These are phyloP conservation scores for human (Homo sapiens) DNA, from an alignment of 2,113 vertebrate genomes.

Conservation along the genomic window DNA sequence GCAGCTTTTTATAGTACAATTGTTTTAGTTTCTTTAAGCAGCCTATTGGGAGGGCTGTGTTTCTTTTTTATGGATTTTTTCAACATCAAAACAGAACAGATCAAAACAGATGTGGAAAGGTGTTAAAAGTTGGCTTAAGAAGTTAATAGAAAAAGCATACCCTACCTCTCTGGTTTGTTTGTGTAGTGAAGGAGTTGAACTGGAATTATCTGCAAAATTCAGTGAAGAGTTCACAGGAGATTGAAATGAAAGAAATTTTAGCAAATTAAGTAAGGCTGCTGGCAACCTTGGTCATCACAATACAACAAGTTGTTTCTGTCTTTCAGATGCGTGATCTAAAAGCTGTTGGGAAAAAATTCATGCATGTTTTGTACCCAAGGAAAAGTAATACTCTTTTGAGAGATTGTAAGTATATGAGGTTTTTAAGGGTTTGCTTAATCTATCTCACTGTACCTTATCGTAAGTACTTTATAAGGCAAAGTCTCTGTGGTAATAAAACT, in stretches of 20 bases:
- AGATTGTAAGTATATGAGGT: constrained; percentile 89
- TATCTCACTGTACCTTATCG: background rate
- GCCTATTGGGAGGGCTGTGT: background rate
- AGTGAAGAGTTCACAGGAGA: background rate
- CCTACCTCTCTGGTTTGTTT: constrained; percentile 20
- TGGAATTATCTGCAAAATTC: constrained; percentile 36
- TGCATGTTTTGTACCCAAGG: constrained; percentile 97
- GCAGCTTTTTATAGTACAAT: background rate
- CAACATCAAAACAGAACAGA: constrained; percentile 38
- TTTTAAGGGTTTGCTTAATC: constrained; percentile 40
- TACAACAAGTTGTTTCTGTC: constrained; percentile 34
- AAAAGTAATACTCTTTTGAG: constrained; percentile 93
- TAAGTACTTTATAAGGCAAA: background rate
- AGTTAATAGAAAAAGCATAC: background rate
- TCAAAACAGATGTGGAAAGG: background rate
- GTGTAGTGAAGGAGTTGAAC: background rate
- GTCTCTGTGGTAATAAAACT: constrained; percentile 26
- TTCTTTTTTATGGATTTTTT: constrained; percentile 9
- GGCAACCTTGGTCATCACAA: background rate
- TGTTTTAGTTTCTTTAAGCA: constrained; percentile 36
- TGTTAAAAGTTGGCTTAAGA: constrained; percentile 27
- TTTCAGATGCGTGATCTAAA: constrained; percentile 95
- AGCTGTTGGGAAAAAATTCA: constrained; percentile 97
- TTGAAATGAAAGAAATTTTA: constrained; percentile 45
- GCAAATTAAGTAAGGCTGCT: constrained; percentile 27